phyloP scores from a whole-genome alignment of 2,797 vertebrate species.

The Lacerta viridis region DNA sequence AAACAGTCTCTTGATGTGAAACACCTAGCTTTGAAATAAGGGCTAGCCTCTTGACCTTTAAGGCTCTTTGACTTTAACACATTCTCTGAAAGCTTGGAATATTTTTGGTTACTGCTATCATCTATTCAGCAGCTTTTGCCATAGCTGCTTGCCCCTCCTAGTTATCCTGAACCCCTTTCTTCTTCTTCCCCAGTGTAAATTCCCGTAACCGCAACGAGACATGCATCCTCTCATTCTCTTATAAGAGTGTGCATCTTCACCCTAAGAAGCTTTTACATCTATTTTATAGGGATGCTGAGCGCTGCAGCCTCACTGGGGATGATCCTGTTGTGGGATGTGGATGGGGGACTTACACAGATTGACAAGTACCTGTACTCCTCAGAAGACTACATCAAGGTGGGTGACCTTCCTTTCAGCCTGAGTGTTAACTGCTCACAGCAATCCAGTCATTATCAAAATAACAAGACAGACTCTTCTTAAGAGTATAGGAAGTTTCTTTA shows the following conservation, averaged over 20 bases:
- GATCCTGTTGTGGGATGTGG: conserved; percentile 97
- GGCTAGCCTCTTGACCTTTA: background rate
- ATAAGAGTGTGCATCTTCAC: background rate
- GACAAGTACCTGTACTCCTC: conserved; percentile 99
- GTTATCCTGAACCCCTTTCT: background rate
- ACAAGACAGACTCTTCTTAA: rapidly evolving
- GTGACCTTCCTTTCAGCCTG: rapidly evolving
- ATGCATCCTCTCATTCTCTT: background rate
- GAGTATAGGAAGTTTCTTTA: background rate
- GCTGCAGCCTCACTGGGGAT: conserved; percentile 97
- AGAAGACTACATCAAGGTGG: conserved; percentile 98
- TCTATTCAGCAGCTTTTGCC: background rate
- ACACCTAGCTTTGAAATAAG: background rate
- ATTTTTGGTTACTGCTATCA: too few species aligned
- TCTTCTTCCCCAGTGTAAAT: background rate
- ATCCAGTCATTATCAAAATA: background rate
- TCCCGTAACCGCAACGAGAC: background rate
- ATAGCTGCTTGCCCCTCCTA: background rate
- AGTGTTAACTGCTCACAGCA: rapidly evolving
- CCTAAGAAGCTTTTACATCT: conserved; percentile 22
- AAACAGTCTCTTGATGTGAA: background rate
- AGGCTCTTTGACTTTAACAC: background rate
- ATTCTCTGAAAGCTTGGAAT: background rate
- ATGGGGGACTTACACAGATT: conserved; percentile 96
- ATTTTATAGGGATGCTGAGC: conserved; percentile 92